These are phyloP conservation scores for Cnemophilus loriae DNA, from an alignment of 2,113 vertebrate species.

Conservation along the genomic window DNA sequence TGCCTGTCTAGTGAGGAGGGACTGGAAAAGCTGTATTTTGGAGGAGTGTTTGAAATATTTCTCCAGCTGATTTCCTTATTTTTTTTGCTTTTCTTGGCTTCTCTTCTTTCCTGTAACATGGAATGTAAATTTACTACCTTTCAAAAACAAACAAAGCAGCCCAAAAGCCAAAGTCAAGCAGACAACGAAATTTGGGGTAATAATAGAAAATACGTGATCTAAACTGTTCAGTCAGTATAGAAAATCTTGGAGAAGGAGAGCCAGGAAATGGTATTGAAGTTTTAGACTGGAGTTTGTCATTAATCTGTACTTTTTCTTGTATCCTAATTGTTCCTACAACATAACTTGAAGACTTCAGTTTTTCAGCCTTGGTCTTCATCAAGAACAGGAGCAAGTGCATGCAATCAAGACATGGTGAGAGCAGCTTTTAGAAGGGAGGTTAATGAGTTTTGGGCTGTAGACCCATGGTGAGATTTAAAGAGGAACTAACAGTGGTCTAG, in stretches of 20 bases:
- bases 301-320: not conserved
- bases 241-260: not conserved
- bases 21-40: not conserved
- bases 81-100: not conserved
- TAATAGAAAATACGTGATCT: not conserved
- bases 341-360: not conserved
- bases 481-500: not conserved
- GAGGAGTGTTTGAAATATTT: not conserved
- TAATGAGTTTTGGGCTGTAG: not conserved
- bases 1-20: not conserved
- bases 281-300: not conserved
- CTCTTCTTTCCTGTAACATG: not conserved
- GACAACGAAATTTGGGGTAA: not conserved
- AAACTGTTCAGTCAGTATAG: not conserved
- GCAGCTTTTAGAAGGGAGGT: not conserved
- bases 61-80: not conserved
- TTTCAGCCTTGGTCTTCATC: not conserved
- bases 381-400: accelerated
- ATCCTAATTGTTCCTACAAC: not conserved
- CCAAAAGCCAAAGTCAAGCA: not conserved
- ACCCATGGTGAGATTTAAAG: not conserved
- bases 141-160: not conserved
- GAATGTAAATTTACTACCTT: not conserved
- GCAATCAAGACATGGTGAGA: not conserved
- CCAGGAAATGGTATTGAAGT: not conserved